Base-by-base conservation (phyloP, 2,888 invertebrate species). In the Morpho helenor region DNA sequence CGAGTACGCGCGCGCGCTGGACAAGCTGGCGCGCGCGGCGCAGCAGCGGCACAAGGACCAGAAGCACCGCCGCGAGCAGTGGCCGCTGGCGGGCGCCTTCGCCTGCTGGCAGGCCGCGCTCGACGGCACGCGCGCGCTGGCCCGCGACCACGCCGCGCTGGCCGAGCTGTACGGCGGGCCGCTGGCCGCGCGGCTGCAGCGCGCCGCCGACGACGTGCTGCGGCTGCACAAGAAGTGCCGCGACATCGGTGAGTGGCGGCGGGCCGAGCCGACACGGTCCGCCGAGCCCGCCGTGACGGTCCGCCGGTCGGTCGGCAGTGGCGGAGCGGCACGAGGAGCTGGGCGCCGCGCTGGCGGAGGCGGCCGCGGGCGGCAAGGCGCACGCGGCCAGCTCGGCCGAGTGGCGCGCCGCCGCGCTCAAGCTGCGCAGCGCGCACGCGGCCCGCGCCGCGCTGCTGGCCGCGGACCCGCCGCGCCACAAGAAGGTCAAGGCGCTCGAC, bases 331-430 rank as follows among this genome's bases (percentile, higher is more conserved):
- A 99, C 88, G 98, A 97, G 83, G 98, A 98, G 87, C 95, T 98
- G 73, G 92, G 96, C 70, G 94, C 96, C 71, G 97, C 98, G 61
- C 92, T 98, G 66, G 96, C 95, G 73, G 98, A 98, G 83, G 93
- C 98, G 61, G 97, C 97, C 77, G 95, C 95, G 69, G 96, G 97
- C 51, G 97, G 97, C 95, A 98, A 98, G 92, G 97, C 97, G 68
- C 98, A 98, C 91, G 97, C 97, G 76, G 93, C 95, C 60, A 97
- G 97, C 83, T 96, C 97, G 76, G 93, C 94, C n/a, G 97, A 96
- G 77, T 95, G 96, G 82, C 93, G 96, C 74, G 95, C 95, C 74
- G 96, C 97, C 2, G 98, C 98, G 77, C 93, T 94, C 67, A 98
- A 98, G 87, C 92, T 98, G 72, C 92, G 95, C 61, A 93, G 95